Conservation (phyloP, 2,888 invertebrate species). For the Pseudanteris insignis region DNA sequence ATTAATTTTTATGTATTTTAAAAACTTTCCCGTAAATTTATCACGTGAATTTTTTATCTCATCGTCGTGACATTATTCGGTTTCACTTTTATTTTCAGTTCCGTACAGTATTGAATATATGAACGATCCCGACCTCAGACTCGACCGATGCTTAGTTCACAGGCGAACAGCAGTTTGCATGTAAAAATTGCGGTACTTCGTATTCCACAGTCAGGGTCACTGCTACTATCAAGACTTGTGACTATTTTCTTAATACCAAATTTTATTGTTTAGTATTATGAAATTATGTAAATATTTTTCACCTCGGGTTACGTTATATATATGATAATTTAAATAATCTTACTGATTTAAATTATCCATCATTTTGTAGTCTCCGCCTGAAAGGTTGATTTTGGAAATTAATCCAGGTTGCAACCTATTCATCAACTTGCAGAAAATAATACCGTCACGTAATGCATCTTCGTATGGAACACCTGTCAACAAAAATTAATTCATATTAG, state of each 20-base stretch:
- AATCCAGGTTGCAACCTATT: constrained; percentile 87
- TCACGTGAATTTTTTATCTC: no score
- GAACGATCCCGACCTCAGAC: constrained; percentile 58
- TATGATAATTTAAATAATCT: no score
- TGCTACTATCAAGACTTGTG: no score
- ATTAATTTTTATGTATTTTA: no score
- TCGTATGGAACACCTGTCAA: constrained; percentile 78
- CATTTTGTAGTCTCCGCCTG: constrained; percentile 91
- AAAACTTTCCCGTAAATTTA: no score
- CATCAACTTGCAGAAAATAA: constrained; percentile 88
- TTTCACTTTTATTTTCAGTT: no score
- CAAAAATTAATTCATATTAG: no score
- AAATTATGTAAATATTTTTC: no score
- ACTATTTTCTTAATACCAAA: background rate
- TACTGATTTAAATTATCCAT: constrained; percentile 96
- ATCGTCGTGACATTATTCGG: no score
- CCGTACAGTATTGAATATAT: no score
- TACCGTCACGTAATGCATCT: constrained; percentile 82
- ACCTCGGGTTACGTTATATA: no score
- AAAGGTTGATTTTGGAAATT: constrained; percentile 83
- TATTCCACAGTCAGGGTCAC: no score
- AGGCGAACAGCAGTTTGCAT: constrained; percentile 47
- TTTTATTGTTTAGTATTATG: background rate
- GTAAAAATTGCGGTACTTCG: constrained; percentile 29
- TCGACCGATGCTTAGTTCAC: constrained; percentile 55